phyloP scores from a whole-genome alignment of 1,140 invertebrate species.

The Aphis gossypii region DNA sequence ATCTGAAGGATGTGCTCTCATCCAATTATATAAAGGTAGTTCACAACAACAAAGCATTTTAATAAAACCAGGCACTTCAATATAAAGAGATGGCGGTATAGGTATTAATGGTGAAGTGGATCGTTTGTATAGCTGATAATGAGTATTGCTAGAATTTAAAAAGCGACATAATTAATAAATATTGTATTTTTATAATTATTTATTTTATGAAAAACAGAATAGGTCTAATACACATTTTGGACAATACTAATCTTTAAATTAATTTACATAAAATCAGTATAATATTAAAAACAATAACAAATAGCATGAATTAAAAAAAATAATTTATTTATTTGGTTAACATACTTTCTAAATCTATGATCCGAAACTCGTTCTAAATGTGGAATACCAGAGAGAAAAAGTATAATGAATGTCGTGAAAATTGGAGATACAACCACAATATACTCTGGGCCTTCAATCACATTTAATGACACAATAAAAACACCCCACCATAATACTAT shows the following conservation, averaged over 20 bases:
- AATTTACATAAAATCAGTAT: neutral
- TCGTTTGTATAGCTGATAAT: constrained; percentile 85
- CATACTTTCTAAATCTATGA: constrained; percentile 86
- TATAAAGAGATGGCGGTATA: constrained; percentile 83
- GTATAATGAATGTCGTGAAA: constrained; percentile 86
- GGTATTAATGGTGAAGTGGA: constrained; percentile 87
- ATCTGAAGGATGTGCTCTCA: constrained; percentile 66
- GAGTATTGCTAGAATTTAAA: constrained; percentile 72
- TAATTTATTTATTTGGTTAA: constrained; percentile 59
- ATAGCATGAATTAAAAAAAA: neutral
- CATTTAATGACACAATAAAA: constrained; percentile 86
- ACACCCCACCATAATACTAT: constrained; percentile 94
- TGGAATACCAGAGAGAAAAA: constrained; percentile 88
- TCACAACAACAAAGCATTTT: constrained; percentile 87
- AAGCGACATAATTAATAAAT: constrained; percentile 55
- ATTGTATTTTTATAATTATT: neutral
- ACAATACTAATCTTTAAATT: neutral
- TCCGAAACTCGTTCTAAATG: constrained; percentile 84
- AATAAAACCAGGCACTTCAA: constrained; percentile 79
- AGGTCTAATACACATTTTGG: neutral
- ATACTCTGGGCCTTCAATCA: constrained; percentile 82
- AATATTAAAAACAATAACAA: neutral
- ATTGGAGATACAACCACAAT: constrained; percentile 85
- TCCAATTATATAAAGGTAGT: constrained; percentile 83
- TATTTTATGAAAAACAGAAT: neutral